A percentile compares a stretch with the other conserved stretches of the same genome.
Conservation (phyloP, 2,113 vertebrate species). For the Planiliza haematocheilus region DNA sequence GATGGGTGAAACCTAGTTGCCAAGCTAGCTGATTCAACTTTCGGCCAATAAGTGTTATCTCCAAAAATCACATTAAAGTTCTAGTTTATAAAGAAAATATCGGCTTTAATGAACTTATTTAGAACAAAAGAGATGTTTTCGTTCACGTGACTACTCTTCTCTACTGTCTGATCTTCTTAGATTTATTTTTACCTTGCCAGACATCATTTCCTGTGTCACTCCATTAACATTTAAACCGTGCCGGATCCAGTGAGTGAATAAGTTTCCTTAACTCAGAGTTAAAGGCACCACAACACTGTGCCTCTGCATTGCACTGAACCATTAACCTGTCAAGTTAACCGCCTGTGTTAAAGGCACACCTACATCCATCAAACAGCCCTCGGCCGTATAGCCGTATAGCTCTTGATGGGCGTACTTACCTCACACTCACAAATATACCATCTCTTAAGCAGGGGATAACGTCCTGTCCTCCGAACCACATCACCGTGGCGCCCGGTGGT, state of each 20-base stretch:
- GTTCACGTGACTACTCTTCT: too few relatives aligned
- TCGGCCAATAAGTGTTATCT: too few relatives aligned
- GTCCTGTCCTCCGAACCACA: slow-evolving; percentile 50
- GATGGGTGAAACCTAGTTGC: too few relatives aligned
- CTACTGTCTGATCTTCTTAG: too few relatives aligned
- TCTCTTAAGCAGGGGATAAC: slow-evolving; percentile 49
- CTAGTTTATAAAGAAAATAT: too few relatives aligned
- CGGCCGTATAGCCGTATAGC: background rate
- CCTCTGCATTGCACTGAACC: background rate
- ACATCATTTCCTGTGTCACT: background rate
- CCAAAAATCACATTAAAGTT: too few relatives aligned
- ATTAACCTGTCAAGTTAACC: slow-evolving; percentile 34
- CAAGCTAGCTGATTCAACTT: too few relatives aligned
- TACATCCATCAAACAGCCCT: slow-evolving; percentile 24
- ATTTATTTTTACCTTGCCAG: background rate
- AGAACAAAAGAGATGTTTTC: background rate
- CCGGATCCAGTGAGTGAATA: background rate
- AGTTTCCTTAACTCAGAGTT: background rate
- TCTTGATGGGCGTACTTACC: slow-evolving; percentile 35
- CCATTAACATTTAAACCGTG: background rate
- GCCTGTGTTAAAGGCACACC: slow-evolving; percentile 16
- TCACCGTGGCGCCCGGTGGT: slow-evolving; percentile 44
- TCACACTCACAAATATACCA: slow-evolving; percentile 49
- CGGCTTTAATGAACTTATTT: background rate
- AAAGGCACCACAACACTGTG: background rate